phyloP scores from a whole-genome alignment of 2,888 invertebrate genomes.

The Hyposoter didymator region DNA sequence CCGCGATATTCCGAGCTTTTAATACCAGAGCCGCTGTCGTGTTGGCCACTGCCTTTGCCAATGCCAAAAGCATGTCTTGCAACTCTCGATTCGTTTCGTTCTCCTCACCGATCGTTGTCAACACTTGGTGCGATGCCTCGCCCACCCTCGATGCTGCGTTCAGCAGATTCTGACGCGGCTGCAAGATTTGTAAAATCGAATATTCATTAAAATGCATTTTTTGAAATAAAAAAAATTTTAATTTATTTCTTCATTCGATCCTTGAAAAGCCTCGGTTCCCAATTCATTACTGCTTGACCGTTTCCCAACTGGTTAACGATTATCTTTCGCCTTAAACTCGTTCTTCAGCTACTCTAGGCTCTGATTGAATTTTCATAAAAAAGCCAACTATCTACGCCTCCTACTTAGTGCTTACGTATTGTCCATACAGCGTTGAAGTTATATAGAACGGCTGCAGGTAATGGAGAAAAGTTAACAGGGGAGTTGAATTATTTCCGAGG shows the following conservation, averaged over 20 bases:
- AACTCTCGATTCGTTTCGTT: slow-evolving; percentile 93
- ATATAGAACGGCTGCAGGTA: slow-evolving; percentile 79
- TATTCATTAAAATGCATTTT: not conserved
- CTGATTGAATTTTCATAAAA: slow-evolving; percentile 13
- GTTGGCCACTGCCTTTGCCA: slow-evolving; percentile 99
- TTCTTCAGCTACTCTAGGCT: slow-evolving; percentile 4
- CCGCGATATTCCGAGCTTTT: slow-evolving; percentile 98
- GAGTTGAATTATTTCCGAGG: not conserved
- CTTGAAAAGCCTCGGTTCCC: not conserved
- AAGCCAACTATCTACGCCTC: slow-evolving; percentile 53
- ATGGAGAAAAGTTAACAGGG: slow-evolving; percentile 63
- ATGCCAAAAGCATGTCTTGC: slow-evolving; percentile 95
- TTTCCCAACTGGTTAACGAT: not conserved
- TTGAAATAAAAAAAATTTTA: not conserved
- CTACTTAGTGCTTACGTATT: slow-evolving; percentile 79
- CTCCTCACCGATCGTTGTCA: slow-evolving; percentile 96
- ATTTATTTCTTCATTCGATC: not conserved
- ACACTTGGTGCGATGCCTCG: slow-evolving; percentile 97
- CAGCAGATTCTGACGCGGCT: slow-evolving; percentile 96
- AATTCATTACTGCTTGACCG: not conserved
- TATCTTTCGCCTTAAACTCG: not conserved
- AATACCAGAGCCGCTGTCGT: slow-evolving; percentile 98
- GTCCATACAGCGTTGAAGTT: slow-evolving; percentile 79
- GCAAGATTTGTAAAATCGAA: slow-evolving; percentile 63
- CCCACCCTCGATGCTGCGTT: slow-evolving; percentile 98